Percentiles rank a stretch among this genome's conserved stretches.
phyloP scores from a whole-genome alignment of 2,797 vertebrate genomes.

The Monodelphis domestica region DNA sequence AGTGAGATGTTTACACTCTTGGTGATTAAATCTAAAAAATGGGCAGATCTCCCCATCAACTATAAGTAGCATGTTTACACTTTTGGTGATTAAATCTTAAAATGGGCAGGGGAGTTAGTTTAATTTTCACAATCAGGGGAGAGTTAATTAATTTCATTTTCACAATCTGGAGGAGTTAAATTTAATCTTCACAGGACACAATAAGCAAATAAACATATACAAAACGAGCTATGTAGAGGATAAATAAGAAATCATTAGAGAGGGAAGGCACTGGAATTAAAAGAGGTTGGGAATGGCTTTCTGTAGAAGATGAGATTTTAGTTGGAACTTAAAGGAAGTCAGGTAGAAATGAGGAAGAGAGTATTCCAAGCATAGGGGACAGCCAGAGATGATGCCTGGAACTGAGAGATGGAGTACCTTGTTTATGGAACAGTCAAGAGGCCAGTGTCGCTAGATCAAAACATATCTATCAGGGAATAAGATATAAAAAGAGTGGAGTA shows the following conservation, averaged over 20 bases:
- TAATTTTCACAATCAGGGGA: no score
- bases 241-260: background rate
- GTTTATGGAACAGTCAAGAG: background rate
- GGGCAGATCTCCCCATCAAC: no score
- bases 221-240: background rate
- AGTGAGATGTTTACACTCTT: no score
- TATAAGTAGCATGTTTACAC: no score
- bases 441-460: background rate
- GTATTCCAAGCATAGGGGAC: background rate
- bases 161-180: no score
- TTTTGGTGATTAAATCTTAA: no score
- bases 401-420: background rate
- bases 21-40: no score
- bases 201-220: background rate
- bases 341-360: background rate
- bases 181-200: no score
- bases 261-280: background rate
- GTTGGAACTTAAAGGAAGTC: background rate
- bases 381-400: background rate
- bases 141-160: no score
- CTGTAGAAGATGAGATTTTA: background rate
- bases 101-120: no score
- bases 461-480: background rate
- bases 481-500: background rate
- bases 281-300: background rate